Evolutionary conservation across 30 jellyfish, hydroid and myxozoan genomes (phyloP).

Genomic region (Clytia hemisphaerica): DNA sequence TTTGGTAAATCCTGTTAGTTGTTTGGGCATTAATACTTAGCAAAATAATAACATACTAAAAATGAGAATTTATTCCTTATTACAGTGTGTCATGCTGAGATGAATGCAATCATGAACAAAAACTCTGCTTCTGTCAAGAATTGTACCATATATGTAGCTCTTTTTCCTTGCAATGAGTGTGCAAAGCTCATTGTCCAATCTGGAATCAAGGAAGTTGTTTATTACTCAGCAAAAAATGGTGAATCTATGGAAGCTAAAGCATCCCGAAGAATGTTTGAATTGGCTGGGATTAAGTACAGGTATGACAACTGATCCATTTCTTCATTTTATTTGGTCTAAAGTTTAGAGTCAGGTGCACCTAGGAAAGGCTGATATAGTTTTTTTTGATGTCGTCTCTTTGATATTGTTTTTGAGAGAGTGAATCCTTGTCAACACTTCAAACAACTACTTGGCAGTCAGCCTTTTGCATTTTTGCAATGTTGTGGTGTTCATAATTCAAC

Average conservation of each 20-base stretch:
- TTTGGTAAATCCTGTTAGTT: too few species aligned
- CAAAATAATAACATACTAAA: too few species aligned
- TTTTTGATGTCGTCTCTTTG: too few species aligned
- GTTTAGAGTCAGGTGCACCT: too few species aligned
- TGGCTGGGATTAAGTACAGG: conserved; percentile 80
- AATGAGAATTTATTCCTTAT: too few species aligned
- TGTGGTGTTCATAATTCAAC: too few species aligned
- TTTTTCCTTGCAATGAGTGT: conserved; percentile 98
- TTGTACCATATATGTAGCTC: conserved; percentile 88
- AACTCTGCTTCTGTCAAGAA: conserved; percentile 79
- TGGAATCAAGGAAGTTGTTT: conserved; percentile 87
- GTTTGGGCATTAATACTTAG: too few species aligned
- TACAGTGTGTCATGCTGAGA: conserved; percentile 99
- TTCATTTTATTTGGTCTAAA: background rate
- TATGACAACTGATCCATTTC: background rate
- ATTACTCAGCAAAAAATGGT: conserved; percentile 69
- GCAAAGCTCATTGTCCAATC: conserved; percentile 91
- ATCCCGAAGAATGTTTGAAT: conserved; percentile 73
- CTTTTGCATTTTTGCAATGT: too few species aligned
- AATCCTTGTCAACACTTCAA: too few species aligned
- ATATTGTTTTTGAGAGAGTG: too few species aligned
- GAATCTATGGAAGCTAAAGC: conserved; percentile 85
- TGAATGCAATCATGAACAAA: conserved; percentile 91
- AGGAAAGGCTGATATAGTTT: too few species aligned
- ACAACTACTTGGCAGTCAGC: too few species aligned